These are phyloP conservation scores for Formicarius rufipectus DNA, from an alignment of 2,113 vertebrate genomes.

Conservation along the genomic window DNA sequence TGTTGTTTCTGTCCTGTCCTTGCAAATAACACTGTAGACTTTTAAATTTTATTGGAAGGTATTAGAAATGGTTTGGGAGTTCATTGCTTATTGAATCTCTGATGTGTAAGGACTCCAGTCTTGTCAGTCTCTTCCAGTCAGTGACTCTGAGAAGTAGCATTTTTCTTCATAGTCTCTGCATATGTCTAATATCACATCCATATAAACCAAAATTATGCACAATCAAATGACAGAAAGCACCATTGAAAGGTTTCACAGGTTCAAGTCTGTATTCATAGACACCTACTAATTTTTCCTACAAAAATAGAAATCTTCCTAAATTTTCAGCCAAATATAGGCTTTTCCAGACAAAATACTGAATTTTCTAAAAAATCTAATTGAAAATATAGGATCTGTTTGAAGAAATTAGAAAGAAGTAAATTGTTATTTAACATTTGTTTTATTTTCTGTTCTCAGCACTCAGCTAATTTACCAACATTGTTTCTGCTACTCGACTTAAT, in stretches of 20 bases:
- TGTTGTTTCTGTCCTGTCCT: background rate
- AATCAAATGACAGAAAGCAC: background rate
- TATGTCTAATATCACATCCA: background rate
- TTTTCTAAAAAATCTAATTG: background rate
- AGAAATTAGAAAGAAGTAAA: background rate
- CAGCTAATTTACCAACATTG: background rate
- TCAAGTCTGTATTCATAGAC: background rate
- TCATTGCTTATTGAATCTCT: background rate
- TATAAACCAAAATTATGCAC: background rate
- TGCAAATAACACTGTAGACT: accelerated
- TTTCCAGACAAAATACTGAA: background rate
- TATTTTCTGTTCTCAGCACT: background rate
- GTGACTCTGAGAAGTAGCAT: background rate
- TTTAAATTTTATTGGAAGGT: background rate
- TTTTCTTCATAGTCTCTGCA: background rate
- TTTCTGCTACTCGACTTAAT: background rate
- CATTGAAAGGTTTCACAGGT: background rate
- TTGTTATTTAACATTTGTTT: background rate
- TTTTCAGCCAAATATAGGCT: background rate
- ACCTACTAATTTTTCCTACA: background rate
- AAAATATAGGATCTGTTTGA: background rate
- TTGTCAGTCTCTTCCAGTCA: background rate
- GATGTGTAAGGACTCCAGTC: background rate
- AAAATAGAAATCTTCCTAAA: background rate
- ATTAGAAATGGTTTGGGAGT: background rate